phyloP scores from a whole-genome alignment of 2,797 vertebrate genomes.

The Fistularia commersonii region DNA sequence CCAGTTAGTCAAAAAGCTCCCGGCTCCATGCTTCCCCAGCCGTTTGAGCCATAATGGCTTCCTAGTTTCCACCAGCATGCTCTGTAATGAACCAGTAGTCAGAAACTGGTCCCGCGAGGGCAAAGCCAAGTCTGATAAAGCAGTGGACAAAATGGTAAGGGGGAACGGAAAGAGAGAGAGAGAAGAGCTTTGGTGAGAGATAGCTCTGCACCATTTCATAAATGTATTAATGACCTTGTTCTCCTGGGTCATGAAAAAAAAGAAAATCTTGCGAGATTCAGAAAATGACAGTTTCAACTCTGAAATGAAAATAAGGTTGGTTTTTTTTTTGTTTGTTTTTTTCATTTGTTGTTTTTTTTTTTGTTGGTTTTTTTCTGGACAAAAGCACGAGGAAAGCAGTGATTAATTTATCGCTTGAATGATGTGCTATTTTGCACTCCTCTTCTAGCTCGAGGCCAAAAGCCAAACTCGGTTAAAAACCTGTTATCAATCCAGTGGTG shows the following conservation, averaged over 20 bases:
- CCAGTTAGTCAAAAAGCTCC: slow-evolving; percentile 37
- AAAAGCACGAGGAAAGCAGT: slow-evolving; percentile 30
- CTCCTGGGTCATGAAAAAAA: slow-evolving; percentile 28
- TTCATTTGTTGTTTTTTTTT: too few relatives aligned
- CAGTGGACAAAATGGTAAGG: slow-evolving; percentile 23
- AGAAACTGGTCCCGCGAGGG: slow-evolving; percentile 37
- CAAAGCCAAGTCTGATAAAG: slow-evolving; percentile 31
- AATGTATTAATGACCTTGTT: slow-evolving; percentile 49
- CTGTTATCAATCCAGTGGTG: too few relatives aligned
- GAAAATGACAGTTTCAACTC: slow-evolving; percentile 41
- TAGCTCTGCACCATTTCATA: slow-evolving; percentile 42
- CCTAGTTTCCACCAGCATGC: slow-evolving; percentile 36
- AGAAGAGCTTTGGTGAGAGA: slow-evolving; percentile 11
- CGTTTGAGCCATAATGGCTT: slow-evolving; percentile 47
- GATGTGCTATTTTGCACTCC: slow-evolving; percentile 1
- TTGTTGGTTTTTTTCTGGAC: background rate
- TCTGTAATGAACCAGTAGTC: slow-evolving; percentile 39
- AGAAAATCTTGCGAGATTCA: slow-evolving; percentile 33
- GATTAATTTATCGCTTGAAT: slow-evolving; percentile 47
- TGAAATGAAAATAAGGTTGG: slow-evolving; percentile 30
- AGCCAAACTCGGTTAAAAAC: too few relatives aligned
- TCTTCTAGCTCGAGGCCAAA: too few relatives aligned
- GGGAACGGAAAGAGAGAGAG: background rate
- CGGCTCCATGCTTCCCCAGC: slow-evolving; percentile 9
- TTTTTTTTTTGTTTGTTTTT: slow-evolving; percentile 12